A percentile compares a stretch with the other conserved stretches of the same genome.
Conservation (phyloP, 2,113 vertebrate genomes). For the Noctilio leporinus region DNA sequence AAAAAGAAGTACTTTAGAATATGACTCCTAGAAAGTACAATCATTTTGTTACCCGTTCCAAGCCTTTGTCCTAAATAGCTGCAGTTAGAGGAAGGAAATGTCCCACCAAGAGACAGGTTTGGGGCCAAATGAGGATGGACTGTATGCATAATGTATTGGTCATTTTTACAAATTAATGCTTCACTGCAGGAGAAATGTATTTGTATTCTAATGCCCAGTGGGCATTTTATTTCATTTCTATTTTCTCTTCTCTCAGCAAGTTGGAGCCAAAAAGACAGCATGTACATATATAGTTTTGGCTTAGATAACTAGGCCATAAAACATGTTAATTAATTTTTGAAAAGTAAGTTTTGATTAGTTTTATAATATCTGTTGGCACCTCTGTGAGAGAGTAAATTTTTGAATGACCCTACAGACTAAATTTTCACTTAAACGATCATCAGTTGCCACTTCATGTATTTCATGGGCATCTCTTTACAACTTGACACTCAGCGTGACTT, state of each 20-base stretch:
- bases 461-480: neutral
- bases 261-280: constrained; percentile 60
- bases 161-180: constrained; percentile 52
- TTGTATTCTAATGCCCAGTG: constrained; percentile 40
- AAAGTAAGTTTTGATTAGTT: constrained; percentile 69
- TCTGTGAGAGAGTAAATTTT: constrained; percentile 1
- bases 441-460: neutral
- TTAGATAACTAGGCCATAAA: constrained; percentile 61
- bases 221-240: constrained; percentile 46
- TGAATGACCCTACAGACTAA: constrained; percentile 6
- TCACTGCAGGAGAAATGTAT: constrained; percentile 52
- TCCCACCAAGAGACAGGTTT: neutral
- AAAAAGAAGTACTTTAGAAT: constrained; percentile 1
- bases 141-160: constrained; percentile 28
- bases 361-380: constrained; percentile 50
- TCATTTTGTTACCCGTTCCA: constrained; percentile 3
- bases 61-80: constrained; percentile 31
- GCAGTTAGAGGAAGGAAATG: constrained; percentile 11
- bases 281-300: constrained; percentile 51
- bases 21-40: neutral
- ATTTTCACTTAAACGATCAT: neutral
- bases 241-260: constrained; percentile 47
- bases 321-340: constrained; percentile 61
- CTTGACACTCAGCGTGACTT: neutral
- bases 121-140: constrained; percentile 31